Conservation (phyloP, 2,113 vertebrate genomes). For the Brachyhypopomus gauderio region DNA sequence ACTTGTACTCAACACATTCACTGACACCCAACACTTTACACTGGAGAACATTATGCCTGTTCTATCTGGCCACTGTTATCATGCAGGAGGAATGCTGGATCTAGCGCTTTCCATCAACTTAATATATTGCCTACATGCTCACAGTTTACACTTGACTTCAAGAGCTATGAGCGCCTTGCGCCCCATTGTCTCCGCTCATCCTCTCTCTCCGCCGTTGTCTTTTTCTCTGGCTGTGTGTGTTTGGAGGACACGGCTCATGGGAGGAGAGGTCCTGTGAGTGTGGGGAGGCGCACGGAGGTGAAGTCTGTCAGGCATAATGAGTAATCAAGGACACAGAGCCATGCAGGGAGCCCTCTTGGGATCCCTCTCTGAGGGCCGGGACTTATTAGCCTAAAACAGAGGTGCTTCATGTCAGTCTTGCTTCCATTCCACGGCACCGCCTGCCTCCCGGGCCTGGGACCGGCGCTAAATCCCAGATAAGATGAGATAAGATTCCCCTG, state of each 20-base stretch:
- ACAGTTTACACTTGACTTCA: constrained; percentile 36
- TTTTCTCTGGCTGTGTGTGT: constrained; percentile 24
- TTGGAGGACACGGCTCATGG: constrained; percentile 59
- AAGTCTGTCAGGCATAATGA: constrained; percentile 80
- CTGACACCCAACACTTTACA: neutral
- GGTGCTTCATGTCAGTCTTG: constrained; percentile 64
- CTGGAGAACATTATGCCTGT: neutral
- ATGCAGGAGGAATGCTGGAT: constrained; percentile 51
- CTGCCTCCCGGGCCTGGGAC: neutral
- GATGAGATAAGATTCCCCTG: neutral
- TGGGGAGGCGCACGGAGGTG: constrained; percentile 71
- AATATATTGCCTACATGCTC: constrained; percentile 47
- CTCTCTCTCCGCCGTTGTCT: neutral
- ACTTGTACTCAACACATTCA: neutral
- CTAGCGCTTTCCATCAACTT: constrained; percentile 56
- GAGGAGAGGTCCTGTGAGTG: constrained; percentile 62
- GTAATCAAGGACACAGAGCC: constrained; percentile 77
- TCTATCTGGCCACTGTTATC: constrained; percentile 64
- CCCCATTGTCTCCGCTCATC: neutral
- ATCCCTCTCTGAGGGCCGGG: constrained; percentile 64
- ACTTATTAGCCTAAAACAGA: constrained; percentile 81
- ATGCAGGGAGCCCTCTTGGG: constrained; percentile 72
- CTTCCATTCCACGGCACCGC: neutral
- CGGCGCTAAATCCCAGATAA: neutral
- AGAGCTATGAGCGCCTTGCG: constrained; percentile 36